Percentiles rank a stretch among this genome's conserved stretches.
Conservation (phyloP, 1,140 invertebrate species). For the Drosophila paulistorum region DNA sequence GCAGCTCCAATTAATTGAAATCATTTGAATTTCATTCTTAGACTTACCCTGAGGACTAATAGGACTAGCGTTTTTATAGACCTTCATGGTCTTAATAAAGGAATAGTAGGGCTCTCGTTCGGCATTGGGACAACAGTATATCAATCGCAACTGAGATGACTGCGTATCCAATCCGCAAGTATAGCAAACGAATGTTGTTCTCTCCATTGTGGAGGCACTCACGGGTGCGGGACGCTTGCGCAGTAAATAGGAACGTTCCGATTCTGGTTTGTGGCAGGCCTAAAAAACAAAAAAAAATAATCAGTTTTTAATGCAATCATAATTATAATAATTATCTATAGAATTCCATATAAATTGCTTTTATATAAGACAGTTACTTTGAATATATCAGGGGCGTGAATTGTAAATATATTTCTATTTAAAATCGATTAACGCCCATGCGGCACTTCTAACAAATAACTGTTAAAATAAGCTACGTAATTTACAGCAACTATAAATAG, state of each 20-base stretch:
- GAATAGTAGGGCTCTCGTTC: slow-evolving; percentile 94
- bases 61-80: slow-evolving; percentile 91
- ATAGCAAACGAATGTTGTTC: slow-evolving; percentile 93
- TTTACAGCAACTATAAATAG: background rate
- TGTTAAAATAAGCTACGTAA: slow-evolving; percentile 35
- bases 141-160: slow-evolving; percentile 89
- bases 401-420: slow-evolving; percentile 63
- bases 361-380: slow-evolving; percentile 14
- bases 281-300: slow-evolving; percentile 75
- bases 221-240: slow-evolving; percentile 88
- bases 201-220: slow-evolving; percentile 83
- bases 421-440: slow-evolving; percentile 52
- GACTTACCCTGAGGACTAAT: slow-evolving; percentile 89
- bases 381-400: slow-evolving; percentile 50
- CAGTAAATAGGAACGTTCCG: slow-evolving; percentile 90
- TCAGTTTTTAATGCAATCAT: slow-evolving; percentile 26
- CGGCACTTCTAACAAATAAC: slow-evolving; percentile 50
- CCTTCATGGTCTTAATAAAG: slow-evolving; percentile 90
- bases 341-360: slow-evolving; percentile 29
- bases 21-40: slow-evolving; percentile 11
- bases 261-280: slow-evolving; percentile 88
- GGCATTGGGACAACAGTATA: slow-evolving; percentile 93
- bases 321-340: slow-evolving; percentile 4
- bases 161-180: slow-evolving; percentile 92
- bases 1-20: slow-evolving; percentile 3